Conservation (phyloP, 2,888 invertebrate species). For the Physocephala rufipes region DNA sequence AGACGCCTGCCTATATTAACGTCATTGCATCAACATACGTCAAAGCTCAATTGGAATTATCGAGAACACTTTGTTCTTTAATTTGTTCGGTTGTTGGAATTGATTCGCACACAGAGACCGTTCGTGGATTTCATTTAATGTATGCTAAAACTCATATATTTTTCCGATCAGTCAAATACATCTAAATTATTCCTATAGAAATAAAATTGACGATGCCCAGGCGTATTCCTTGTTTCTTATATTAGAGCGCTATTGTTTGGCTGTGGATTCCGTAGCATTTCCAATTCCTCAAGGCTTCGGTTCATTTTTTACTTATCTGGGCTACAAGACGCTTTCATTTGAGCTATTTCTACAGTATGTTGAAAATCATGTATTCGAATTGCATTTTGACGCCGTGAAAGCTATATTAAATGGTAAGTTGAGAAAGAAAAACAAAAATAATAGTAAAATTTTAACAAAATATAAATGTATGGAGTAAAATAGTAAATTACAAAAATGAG, state of each 20-base stretch:
- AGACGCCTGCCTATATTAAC: slow-evolving; percentile 78
- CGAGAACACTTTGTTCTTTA: slow-evolving; percentile 80
- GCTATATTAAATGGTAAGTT: slow-evolving; percentile 84
- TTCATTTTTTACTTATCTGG: slow-evolving; percentile 88
- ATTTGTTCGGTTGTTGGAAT: slow-evolving; percentile 75
- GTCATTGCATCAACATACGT: slow-evolving; percentile 84
- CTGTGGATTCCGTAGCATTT: slow-evolving; percentile 82
- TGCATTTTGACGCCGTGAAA: slow-evolving; percentile 89
- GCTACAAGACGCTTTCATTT: slow-evolving; percentile 80
- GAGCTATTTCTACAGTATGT: slow-evolving; percentile 86
- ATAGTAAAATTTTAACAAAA: too few species aligned
- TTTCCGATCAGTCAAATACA: neutral
- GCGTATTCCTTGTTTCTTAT: slow-evolving; percentile 79
- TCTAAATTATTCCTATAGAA: slow-evolving; percentile 67
- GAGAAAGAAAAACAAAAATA: too few species aligned
- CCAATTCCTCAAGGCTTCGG: slow-evolving; percentile 87
- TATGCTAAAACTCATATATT: slow-evolving; percentile 63
- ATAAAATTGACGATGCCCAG: slow-evolving; percentile 76
- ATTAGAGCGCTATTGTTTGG: slow-evolving; percentile 83
- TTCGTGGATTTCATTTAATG: slow-evolving; percentile 83
- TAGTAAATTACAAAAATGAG: too few species aligned
- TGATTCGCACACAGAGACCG: slow-evolving; percentile 74
- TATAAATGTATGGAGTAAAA: too few species aligned
- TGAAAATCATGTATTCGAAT: slow-evolving; percentile 82
- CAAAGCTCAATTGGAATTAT: slow-evolving; percentile 81